Conservation (phyloP, 2,888 invertebrate species). For the Cosmia pyralina region DNA sequence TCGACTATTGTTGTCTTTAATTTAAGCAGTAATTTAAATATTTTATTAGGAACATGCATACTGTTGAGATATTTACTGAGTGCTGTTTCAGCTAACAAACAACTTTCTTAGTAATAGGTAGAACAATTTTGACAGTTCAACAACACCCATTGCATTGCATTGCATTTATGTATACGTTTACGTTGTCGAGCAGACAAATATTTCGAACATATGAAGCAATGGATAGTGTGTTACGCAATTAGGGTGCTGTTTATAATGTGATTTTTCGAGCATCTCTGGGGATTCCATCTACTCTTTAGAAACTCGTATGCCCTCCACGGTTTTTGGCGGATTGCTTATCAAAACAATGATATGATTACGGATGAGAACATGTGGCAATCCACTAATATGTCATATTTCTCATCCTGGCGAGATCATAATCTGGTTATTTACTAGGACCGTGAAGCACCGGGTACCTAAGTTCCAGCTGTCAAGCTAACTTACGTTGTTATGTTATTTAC, state of each 20-base stretch:
- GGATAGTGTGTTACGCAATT: too few species aligned
- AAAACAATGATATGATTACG: background rate
- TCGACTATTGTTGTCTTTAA: slow-evolving; percentile 44
- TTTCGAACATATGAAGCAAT: too few species aligned
- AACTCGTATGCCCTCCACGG: background rate
- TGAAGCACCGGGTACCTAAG: slow-evolving; percentile 16
- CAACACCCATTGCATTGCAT: too few species aligned
- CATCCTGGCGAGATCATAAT: background rate
- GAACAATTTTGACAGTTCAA: too few species aligned
- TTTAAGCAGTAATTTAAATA: slow-evolving; percentile 40
- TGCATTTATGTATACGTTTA: too few species aligned
- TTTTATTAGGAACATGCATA: slow-evolving; percentile 15
- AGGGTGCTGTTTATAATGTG: too few species aligned
- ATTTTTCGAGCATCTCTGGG: background rate
- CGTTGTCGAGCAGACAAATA: too few species aligned
- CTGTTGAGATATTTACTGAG: background rate
- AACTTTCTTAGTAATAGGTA: background rate
- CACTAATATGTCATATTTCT: background rate
- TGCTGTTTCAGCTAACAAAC: background rate
- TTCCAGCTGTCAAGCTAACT: background rate
- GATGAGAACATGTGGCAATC: background rate
- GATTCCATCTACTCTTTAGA: background rate
- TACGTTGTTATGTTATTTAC: slow-evolving; percentile 3
- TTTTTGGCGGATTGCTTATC: background rate
- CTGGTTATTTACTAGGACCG: background rate